Conservation (phyloP, 2,888 invertebrate genomes). For the Coelopa pilipes region DNA sequence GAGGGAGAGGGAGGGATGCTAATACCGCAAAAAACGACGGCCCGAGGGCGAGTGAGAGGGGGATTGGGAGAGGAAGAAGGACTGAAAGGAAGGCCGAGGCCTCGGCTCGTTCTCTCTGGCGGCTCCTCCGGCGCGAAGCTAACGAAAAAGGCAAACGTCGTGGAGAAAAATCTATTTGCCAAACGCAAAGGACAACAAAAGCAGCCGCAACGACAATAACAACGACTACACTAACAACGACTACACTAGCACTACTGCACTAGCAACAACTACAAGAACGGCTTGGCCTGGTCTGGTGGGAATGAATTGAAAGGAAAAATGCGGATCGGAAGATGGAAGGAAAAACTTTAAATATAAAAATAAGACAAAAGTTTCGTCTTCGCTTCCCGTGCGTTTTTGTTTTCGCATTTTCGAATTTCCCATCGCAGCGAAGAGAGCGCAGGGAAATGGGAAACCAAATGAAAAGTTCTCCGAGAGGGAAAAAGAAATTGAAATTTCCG, state of each 20-base stretch:
- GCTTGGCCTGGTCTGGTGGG: too few relatives aligned
- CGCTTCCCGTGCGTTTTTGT: background rate
- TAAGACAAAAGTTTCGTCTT: background rate
- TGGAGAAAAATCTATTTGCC: slow-evolving; percentile 2
- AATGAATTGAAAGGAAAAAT: background rate
- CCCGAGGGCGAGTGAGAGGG: too few relatives aligned
- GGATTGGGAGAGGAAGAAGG: too few relatives aligned
- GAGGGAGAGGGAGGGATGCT: background rate
- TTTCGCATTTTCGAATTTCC: background rate
- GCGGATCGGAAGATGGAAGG: background rate
- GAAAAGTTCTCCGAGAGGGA: slow-evolving; percentile 6
- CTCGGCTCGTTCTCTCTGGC: background rate
- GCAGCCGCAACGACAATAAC: background rate
- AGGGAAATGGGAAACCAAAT: too few relatives aligned
- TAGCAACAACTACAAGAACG: background rate
- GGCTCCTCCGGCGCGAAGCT: too few relatives aligned
- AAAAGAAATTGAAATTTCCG: slow-evolving; percentile 22
- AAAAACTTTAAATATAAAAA: slow-evolving; percentile 20
- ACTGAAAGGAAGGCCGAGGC: background rate
- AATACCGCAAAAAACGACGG: background rate
- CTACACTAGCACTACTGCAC: background rate
- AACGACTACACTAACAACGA: background rate
- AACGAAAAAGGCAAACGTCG: background rate
- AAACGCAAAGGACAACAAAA: background rate
- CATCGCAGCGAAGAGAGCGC: too few relatives aligned